Evolutionary conservation across 2,113 vertebrate species (phyloP).

Genomic region (Elaphurus davidianus): DNA sequence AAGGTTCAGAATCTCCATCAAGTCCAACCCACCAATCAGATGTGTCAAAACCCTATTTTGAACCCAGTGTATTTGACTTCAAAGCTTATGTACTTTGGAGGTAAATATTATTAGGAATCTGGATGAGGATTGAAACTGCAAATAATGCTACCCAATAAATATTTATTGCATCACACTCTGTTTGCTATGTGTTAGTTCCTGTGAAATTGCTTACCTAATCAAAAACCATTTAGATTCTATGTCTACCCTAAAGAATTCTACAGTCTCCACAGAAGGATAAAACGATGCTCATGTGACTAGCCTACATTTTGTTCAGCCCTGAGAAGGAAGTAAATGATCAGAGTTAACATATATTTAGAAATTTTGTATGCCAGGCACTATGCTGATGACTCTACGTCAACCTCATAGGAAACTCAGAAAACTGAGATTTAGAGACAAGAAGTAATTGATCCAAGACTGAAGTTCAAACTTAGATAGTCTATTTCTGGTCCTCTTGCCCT

Average conservation of each 20-base stretch:
- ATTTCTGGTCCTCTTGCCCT: neutral
- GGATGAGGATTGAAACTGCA: neutral
- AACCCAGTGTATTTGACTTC: neutral
- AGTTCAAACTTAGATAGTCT: neutral
- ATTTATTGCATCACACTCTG: neutral
- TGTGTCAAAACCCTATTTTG: neutral
- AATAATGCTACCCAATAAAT: neutral
- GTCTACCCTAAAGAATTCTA: neutral
- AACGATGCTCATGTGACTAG: neutral
- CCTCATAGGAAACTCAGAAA: neutral
- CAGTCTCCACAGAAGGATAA: neutral
- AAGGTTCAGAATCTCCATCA: neutral
- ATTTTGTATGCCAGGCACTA: neutral
- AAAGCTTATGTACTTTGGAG: neutral
- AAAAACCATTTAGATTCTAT: neutral
- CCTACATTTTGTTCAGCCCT: neutral
- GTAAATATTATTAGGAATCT: neutral
- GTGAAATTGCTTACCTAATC: neutral
- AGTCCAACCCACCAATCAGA: neutral
- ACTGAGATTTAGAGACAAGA: neutral
- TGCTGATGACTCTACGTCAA: neutral
- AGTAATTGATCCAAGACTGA: neutral
- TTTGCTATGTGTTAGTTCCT: neutral
- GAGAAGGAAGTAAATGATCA: neutral
- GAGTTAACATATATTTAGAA: neutral